Conservation (phyloP, 2,888 invertebrate species). For the Pseudoips prasinana region DNA sequence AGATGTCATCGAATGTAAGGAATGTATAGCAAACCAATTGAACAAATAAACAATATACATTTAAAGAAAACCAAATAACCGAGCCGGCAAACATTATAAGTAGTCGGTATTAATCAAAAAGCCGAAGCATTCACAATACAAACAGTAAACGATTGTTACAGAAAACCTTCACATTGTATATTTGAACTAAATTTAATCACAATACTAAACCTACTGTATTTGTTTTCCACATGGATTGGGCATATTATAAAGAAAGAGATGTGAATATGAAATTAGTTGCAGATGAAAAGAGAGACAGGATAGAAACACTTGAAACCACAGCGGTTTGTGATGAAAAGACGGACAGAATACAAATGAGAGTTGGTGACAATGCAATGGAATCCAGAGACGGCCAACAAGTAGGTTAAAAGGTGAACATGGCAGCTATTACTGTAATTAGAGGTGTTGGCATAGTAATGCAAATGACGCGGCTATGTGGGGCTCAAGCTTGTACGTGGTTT, state of each 20-base stretch:
- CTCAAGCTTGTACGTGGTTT: slow-evolving; percentile 15
- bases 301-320: slow-evolving; percentile 70
- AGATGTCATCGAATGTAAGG: slow-evolving; percentile 37
- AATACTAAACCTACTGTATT: slow-evolving; percentile 52
- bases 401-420: slow-evolving; percentile 77
- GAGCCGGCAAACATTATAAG: slow-evolving; percentile 49
- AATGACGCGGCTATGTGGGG: slow-evolving; percentile 42
- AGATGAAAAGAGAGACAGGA: slow-evolving; percentile 46
- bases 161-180: slow-evolving; percentile 36
- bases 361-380: slow-evolving; percentile 68
- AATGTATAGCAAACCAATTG: slow-evolving; percentile 51
- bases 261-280: slow-evolving; percentile 28
- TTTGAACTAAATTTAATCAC: slow-evolving; percentile 61
- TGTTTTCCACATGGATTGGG: slow-evolving; percentile 58
- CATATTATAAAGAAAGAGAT: slow-evolving; percentile 58
- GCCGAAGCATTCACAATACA: slow-evolving; percentile 59
- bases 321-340: slow-evolving; percentile 62
- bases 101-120: slow-evolving; percentile 51
- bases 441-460: slow-evolving; percentile 60
- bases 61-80: slow-evolving; percentile 48
- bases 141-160: slow-evolving; percentile 50
- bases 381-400: slow-evolving; percentile 64
- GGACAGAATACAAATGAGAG: slow-evolving; percentile 57
- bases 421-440: slow-evolving; percentile 72
- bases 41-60: slow-evolving; percentile 50